Evolutionary conservation across 1,140 invertebrate genomes (phyloP).

Genomic region (Aplysia californica): DNA sequence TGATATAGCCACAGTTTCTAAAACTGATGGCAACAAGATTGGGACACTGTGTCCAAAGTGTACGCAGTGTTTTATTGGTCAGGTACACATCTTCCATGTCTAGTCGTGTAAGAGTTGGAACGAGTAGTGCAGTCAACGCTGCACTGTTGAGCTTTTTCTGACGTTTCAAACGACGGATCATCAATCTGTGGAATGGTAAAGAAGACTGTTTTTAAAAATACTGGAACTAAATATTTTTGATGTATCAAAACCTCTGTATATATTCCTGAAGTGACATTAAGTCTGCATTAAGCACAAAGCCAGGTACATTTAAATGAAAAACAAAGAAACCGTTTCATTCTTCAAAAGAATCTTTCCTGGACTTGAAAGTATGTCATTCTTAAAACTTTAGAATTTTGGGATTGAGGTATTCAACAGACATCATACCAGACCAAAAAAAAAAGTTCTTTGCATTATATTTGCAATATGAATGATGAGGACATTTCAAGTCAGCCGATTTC

Average conservation of each 20-base stretch:
- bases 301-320: too few species aligned
- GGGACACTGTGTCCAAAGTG: constrained; percentile 44
- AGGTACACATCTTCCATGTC: constrained; percentile 51
- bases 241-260: neutral
- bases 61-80: constrained; percentile 43
- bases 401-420: too few species aligned
- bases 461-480: too few species aligned
- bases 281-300: neutral
- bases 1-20: constrained; percentile 51
- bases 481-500: too few species aligned
- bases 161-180: constrained; percentile 48
- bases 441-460: too few species aligned
- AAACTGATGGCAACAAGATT: constrained; percentile 42
- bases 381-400: too few species aligned
- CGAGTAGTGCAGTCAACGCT: constrained; percentile 39
- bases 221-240: neutral
- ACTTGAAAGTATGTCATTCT: too few species aligned
- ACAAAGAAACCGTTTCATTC: too few species aligned
- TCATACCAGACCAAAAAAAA: too few species aligned
- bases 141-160: constrained; percentile 48
- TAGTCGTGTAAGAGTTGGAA: constrained; percentile 47
- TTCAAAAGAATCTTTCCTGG: too few species aligned
- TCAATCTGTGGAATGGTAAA: constrained; percentile 37
- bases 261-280: neutral
- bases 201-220: neutral